Evolutionary conservation across 2,113 vertebrate genomes (phyloP), one percentile per base, ranked within the genome.

Genomic region (Rutilus rutilus): DNA sequence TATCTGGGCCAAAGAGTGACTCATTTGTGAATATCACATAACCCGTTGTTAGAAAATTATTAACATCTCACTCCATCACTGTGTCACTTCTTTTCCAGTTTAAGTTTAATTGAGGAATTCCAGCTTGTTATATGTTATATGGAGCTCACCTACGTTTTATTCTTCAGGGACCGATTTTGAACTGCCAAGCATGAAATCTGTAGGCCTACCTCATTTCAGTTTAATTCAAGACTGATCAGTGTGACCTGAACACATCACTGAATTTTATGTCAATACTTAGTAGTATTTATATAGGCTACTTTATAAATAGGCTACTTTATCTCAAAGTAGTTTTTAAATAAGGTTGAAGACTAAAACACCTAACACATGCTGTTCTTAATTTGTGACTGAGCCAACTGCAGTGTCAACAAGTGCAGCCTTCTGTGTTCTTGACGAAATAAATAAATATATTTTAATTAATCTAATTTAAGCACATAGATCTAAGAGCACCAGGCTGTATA

Each of bases 371-470:
- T 36, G 17, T 19, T 39, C 3, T 39, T 39, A 11, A 39, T 71
- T 14, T 65, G 14, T 30, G 27, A 65, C 14, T 25, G 59, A 25
- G 59, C 10, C 27, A 19, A 15, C 14, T 8, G 17, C 27, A 69
- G 21, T 30, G 17, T 19, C 33, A 39, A 71, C 19, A 71, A 39
- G 30, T 23, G 33, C 64, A 67, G 14, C 33, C 19, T 30, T 69
- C 33, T 21, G 17, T 21, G 67, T 4, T 85, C 83, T 57, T 1
- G 19, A 80, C 84, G 83, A 1, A 42, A 89, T 87, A 90, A 91
- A 90, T 90, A 71, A 87, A 91, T 90, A 88, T 30, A 84, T 87
- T 90, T 87, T 64, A 91, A 90, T 77, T 75, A 81, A 89, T 89
- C 69, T 89, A 89, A 92, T 91, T 91, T 89, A 89, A 85, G 88